These are phyloP conservation scores for Cebus imitator DNA, from an alignment of 2,113 vertebrate genomes.

Conservation along the genomic window DNA sequence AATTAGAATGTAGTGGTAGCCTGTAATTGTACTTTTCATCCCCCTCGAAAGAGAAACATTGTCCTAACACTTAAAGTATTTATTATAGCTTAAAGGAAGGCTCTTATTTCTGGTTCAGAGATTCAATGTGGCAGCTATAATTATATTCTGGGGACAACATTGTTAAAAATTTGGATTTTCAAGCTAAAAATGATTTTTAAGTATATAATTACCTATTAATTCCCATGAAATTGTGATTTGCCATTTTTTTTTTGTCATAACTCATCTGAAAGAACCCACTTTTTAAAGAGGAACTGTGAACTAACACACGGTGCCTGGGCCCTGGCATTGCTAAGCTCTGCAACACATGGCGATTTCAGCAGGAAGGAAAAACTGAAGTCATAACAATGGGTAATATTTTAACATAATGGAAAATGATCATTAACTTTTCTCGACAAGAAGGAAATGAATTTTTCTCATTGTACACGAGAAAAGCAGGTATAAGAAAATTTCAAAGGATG, in stretches of 20 bases:
- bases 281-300: constrained; percentile 55
- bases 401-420: constrained; percentile 75
- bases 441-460: constrained; percentile 74
- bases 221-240: constrained; percentile 62
- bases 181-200: constrained; percentile 54
- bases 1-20: constrained; percentile 22
- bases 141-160: constrained; percentile 67
- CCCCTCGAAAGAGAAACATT: constrained; percentile 44
- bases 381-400: constrained; percentile 77
- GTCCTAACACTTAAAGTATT: constrained; percentile 5
- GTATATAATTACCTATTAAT: constrained; percentile 68
- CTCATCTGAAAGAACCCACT: constrained; percentile 32
- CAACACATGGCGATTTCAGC: constrained; percentile 46
- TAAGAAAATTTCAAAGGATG: constrained; percentile 58
- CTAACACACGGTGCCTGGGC: constrained; percentile 23
- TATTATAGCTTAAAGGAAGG: constrained; percentile 68
- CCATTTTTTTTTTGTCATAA: not conserved
- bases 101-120: constrained; percentile 67
- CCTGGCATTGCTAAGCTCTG: constrained; percentile 24
- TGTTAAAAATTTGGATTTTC: constrained; percentile 62
- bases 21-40: not conserved
- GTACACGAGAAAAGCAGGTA: constrained; percentile 54
- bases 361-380: constrained; percentile 64
- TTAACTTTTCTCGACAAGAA: constrained; percentile 73
- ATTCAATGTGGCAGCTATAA: constrained; percentile 67